Conservation (phyloP, 2,797 vertebrate species). For the Macroramphosus scolopax region DNA sequence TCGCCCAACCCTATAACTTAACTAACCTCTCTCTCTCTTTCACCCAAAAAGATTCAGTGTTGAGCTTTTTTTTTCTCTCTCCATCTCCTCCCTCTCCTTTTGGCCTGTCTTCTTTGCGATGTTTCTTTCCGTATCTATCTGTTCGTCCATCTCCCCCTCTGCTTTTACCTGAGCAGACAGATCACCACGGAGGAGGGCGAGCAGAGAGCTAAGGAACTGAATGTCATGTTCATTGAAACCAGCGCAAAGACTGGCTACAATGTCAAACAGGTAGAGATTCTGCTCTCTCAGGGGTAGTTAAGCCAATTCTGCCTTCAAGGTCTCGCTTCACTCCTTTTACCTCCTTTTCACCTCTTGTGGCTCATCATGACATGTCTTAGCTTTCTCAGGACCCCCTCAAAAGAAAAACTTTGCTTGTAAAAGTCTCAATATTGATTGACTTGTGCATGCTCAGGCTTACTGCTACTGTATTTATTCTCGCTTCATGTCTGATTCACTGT, state of each 20-base stretch:
- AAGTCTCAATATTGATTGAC: conserved; percentile 21
- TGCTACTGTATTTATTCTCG: conserved; percentile 13
- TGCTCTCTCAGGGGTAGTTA: conserved; percentile 52
- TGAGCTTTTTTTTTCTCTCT: conserved; percentile 65
- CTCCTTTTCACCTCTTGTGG: conserved; percentile 34
- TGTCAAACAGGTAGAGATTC: conserved; percentile 90
- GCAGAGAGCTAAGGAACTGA: conserved; percentile 96
- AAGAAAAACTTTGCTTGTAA: conserved; percentile 27
- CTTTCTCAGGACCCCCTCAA: conserved; percentile 16
- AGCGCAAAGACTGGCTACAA: conserved; percentile 98
- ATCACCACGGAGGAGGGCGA: conserved; percentile 96
- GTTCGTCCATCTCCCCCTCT: conserved; percentile 57
- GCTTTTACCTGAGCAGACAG: conserved; percentile 85
- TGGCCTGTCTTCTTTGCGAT: conserved; percentile 50
- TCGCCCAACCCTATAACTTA: conserved; percentile 33
- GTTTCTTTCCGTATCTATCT: conserved; percentile 61
- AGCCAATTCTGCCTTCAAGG: conserved; percentile 46
- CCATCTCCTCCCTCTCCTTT: conserved; percentile 44
- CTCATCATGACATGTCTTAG: conserved; percentile 33
- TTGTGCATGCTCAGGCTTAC: conserved; percentile 16
- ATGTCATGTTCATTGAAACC: conserved; percentile 98
- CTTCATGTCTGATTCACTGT: conserved; percentile 14
- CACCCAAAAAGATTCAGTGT: conserved; percentile 55
- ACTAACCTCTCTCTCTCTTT: conserved; percentile 72
- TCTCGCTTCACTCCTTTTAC: conserved; percentile 27